These are phyloP conservation scores for Enteromius unitaeniatus DNA, from an alignment of 2,797 vertebrate genomes.

Conservation along the genomic window DNA sequence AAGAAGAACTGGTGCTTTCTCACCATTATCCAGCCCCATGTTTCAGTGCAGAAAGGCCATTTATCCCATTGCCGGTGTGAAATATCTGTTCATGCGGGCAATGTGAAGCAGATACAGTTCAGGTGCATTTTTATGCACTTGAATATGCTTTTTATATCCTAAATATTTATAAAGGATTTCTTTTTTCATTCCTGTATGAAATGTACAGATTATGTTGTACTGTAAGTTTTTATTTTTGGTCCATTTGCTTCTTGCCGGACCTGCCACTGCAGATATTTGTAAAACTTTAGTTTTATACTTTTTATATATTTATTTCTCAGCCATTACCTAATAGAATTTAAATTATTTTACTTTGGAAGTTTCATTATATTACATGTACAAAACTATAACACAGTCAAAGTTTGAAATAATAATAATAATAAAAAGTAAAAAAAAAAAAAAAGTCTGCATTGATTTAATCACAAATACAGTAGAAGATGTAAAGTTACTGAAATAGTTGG, in stretches of 20 bases:
- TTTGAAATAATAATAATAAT: not conserved
- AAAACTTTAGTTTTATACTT: not conserved
- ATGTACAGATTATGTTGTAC: slow-evolving; percentile 21
- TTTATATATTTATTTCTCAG: slow-evolving; percentile 7
- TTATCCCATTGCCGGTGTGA: slow-evolving; percentile 60
- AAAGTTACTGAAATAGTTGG: not conserved
- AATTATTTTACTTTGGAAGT: not conserved
- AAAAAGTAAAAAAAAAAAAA: not conserved
- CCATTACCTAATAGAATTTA: not conserved
- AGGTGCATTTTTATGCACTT: slow-evolving; percentile 29
- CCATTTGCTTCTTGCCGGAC: not conserved
- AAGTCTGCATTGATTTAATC: not conserved
- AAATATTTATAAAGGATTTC: slow-evolving; percentile 44
- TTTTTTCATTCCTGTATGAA: slow-evolving; percentile 18
- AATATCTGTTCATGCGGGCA: slow-evolving; percentile 17
- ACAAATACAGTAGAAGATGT: not conserved
- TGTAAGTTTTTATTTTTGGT: slow-evolving; percentile 15
- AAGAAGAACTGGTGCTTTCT: slow-evolving; percentile 65
- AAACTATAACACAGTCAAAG: not conserved
- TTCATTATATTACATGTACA: not conserved
- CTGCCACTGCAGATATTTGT: not conserved
- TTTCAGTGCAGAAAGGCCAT: slow-evolving; percentile 41
- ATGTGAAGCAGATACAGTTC: slow-evolving; percentile 14
- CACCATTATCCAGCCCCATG: slow-evolving; percentile 51
- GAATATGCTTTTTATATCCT: slow-evolving; percentile 39